Conservation (phyloP, 2,797 vertebrate genomes). For the Falco naumanni region DNA sequence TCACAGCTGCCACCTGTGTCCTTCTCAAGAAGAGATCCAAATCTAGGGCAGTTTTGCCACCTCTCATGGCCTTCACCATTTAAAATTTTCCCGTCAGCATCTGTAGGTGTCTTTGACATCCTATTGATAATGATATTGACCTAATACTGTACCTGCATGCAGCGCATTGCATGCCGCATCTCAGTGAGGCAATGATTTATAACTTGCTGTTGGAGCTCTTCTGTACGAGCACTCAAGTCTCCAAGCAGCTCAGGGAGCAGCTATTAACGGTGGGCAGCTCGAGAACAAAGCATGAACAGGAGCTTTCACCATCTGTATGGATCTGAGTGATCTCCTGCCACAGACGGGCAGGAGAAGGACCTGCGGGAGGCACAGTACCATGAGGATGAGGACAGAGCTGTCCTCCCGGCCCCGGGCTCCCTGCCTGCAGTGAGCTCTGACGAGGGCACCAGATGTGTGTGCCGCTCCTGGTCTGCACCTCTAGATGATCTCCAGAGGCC, state of each 20-base stretch:
- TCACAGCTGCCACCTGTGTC: neutral
- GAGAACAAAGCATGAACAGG: neutral
- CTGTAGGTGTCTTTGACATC: neutral
- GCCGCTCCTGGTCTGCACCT: neutral
- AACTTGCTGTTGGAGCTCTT: neutral
- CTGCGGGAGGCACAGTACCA: fast-evolving
- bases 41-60: neutral
- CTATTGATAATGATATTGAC: fast-evolving
- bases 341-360: neutral
- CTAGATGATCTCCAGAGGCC: neutral
- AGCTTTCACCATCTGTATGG: neutral
- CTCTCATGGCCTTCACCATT: neutral
- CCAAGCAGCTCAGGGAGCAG: neutral
- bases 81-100: neutral
- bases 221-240: fast-evolving
- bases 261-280: neutral
- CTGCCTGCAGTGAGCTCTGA: neutral
- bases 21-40: neutral
- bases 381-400: neutral
- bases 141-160: neutral
- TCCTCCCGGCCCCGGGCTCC: no score
- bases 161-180: fast-evolving
- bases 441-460: neutral
- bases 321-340: fast-evolving
- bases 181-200: neutral